phyloP scores from a whole-genome alignment of 1,140 invertebrate species.

The Drosophila insularis region DNA sequence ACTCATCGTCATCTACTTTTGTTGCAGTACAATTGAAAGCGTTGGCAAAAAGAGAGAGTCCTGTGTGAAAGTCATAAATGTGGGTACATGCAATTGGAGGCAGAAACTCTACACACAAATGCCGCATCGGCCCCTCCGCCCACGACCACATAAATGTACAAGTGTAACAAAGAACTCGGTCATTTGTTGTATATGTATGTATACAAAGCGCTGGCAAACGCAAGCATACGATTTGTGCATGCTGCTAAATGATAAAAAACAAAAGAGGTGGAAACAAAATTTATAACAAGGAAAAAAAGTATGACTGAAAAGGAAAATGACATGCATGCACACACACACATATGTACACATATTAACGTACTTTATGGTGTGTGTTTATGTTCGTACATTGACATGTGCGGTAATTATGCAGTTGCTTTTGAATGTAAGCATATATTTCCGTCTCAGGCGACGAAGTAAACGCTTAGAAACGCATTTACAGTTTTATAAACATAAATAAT shows the following conservation, averaged over 20 bases:
- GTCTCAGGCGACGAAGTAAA: constrained; percentile 1
- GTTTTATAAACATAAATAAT: too few relatives aligned
- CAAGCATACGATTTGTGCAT: constrained; percentile 46
- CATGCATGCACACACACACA: constrained; percentile 21
- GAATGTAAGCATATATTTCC: constrained; percentile 4
- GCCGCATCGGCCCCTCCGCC: neutral
- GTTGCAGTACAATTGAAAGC: constrained; percentile 61
- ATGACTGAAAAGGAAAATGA: constrained; percentile 35
- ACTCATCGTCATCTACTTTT: constrained; percentile 35
- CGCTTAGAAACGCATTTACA: too few relatives aligned
- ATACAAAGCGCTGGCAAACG: constrained; percentile 57
- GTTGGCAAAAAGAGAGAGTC: constrained; percentile 30
- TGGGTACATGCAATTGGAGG: constrained; percentile 39
- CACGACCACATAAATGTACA: constrained; percentile 27
- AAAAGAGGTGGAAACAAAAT: constrained; percentile 32
- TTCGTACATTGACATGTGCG: constrained; percentile 4
- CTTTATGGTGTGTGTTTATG: neutral
- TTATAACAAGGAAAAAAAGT: constrained; percentile 19
- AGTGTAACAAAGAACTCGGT: constrained; percentile 70
- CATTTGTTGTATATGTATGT: constrained; percentile 45
- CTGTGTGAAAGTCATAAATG: constrained; percentile 44
- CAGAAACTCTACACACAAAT: neutral
- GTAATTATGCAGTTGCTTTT: neutral
- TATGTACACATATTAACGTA: neutral
- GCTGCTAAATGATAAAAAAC: constrained; percentile 61